These are phyloP conservation scores for Paradoxurus hermaphroditus DNA, from an alignment of 2,113 vertebrate species.

Conservation along the genomic window DNA sequence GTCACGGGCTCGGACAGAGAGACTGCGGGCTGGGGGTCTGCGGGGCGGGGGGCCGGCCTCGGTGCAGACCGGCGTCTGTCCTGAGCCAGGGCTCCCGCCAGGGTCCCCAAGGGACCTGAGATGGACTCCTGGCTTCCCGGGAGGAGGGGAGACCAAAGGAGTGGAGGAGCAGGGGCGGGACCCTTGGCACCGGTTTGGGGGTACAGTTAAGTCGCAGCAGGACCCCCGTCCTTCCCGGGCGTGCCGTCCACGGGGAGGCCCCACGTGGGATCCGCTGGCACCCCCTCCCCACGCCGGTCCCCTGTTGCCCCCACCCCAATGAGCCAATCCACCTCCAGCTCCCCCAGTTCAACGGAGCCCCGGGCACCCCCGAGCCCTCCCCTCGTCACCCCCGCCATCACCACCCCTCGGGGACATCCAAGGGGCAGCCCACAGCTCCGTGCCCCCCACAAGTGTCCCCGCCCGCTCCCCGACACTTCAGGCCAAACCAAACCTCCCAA, in stretches of 20 bases:
- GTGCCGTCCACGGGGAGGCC: background rate
- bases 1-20: background rate
- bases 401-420: background rate
- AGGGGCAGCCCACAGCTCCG: background rate
- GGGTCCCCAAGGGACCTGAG: background rate
- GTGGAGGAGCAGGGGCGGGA: background rate
- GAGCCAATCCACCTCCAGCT: background rate
- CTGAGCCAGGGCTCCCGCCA: background rate
- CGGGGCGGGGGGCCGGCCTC: background rate
- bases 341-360: background rate
- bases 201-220: background rate
- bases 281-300: background rate
- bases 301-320: background rate
- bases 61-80: background rate
- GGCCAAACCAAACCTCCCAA: background rate
- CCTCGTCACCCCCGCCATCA: background rate
- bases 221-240: background rate
- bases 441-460: fast-evolving
- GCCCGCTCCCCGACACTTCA: no score
- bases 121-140: background rate
- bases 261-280: fast-evolving
- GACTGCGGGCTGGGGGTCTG: background rate
- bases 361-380: background rate
- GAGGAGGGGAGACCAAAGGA: background rate
- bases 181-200: background rate